Evolutionary conservation across 2,113 vertebrate species (phyloP), one percentile per base, ranked within the genome.

Genomic region (Camelus dromedarius): DNA sequence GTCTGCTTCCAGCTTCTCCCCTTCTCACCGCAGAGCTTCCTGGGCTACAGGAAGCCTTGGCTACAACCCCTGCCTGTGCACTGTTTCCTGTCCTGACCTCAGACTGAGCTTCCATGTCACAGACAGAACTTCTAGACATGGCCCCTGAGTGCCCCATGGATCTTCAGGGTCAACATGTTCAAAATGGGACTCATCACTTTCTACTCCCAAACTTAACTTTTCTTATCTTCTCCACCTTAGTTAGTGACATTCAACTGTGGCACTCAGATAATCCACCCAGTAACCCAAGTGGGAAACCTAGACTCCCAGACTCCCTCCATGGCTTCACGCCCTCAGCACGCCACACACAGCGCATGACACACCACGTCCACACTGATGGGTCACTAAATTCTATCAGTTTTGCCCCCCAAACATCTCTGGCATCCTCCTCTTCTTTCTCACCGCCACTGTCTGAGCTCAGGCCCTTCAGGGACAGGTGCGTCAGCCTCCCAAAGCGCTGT

Each of bases 311-410:
- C 4, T 26, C 56, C 48, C 60, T 26, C 10, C 4, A 4, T 0
- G 15, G 19, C 75, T 48, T n/a, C 50, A 6, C 1, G 0, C 12
- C 52, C 42, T 46, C 42, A 32, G 6, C 5, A 30, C 8, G 38
- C 8, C 66, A 88, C n/a, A 69, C 28, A 22, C 15, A 4, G 16
- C 5, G 10, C 56, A 10, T 52, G 13, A 19, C 1, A 15, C 0
- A 14, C 13, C 81, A 60, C 0, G 0, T n/a, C 56, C 46, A 85
- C 26, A 58, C 46, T 70, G 35, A 0, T 1, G n/a, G 14, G 16
- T 50, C 18, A 0, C n/a, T 54, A 30, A 69, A 7, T 38, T 46
- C 69, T 77, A 8, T n/a, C 8, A 4, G 7, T n/a, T 56, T 19
- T 60, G 46, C 10, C 62, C n/a, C 13, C 70, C 69, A 85, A 35